Evolutionary conservation across 2,797 vertebrate genomes (phyloP), one percentile per base, ranked within the genome.

Genomic region (Brachymystax lenok): DNA sequence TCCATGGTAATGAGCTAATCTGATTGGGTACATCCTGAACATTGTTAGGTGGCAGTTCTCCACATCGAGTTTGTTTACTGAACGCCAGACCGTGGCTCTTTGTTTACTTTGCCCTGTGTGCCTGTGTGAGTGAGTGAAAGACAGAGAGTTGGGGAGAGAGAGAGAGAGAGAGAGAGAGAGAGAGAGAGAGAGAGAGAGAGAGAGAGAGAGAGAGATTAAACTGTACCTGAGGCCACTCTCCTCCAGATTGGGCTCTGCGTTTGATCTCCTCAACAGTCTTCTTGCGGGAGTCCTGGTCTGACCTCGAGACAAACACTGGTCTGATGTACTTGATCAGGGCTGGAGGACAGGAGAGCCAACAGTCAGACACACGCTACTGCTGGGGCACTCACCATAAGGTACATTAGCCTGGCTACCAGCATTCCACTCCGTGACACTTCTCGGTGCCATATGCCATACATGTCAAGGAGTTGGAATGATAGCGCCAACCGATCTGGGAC

Each of bases 201-300:
- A 3, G 10, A 27, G 10, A 27, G 61, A 63, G 61, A 27, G 61
- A 17, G 24, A 28, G 1, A 4, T 14, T 14, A 5, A 21, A 12
- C 33, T 5, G 13, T 93, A 99, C 98, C 96, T 98, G 97, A 77
- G 98, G 98, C 98, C 98, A 99, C 86, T 93, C 95, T 70, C 97
- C 97, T 50, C 92, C 90, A 5, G 97, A 96, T 77, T 95, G 97
- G 12, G 97, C 97, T 83, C 98, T 95, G 17, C 95, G 94, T 87
- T 90, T 96, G 82, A 99, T 99, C 90, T 99, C 98, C 83, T 99
- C 98, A 80, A 99, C 98, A 0, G 98, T 99, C 88, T 96, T 98
- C 88, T 96, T 95, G 54, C 98, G 96, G 56, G 98, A 99, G 88
- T 99, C 93, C 87, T 98, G 98, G 92, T 99, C 97, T 4, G 96